phyloP scores from a whole-genome alignment of 2,113 vertebrate genomes.

The Felis chaus region DNA sequence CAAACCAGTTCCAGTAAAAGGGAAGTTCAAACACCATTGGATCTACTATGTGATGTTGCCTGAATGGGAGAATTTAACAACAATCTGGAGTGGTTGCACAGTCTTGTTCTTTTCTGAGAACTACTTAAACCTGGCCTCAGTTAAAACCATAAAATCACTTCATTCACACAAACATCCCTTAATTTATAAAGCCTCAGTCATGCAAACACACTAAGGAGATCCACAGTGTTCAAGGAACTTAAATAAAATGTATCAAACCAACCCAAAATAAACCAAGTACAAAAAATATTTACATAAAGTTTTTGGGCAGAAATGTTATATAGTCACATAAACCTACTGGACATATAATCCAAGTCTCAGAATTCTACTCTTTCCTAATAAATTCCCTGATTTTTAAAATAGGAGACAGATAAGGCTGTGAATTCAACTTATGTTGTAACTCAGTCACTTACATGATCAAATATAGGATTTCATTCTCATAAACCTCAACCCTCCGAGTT shows the following conservation, averaged over 20 bases:
- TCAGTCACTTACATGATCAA: neutral
- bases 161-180: slow-evolving; percentile 86
- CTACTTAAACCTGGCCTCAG: neutral
- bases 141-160: slow-evolving; percentile 80
- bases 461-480: neutral
- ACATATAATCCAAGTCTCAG: neutral
- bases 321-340: neutral
- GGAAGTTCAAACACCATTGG: neutral
- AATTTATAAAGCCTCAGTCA: slow-evolving; percentile 85
- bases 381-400: neutral
- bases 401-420: neutral
- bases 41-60: neutral
- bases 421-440: neutral
- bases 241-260: slow-evolving; percentile 85
- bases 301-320: slow-evolving; percentile 61
- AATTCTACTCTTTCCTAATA: neutral
- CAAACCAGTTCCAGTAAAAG: neutral
- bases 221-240: slow-evolving; percentile 86
- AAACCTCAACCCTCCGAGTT: neutral
- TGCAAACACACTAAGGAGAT: slow-evolving; percentile 83
- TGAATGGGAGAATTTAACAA: neutral
- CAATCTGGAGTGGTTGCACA: neutral
- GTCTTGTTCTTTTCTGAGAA: neutral
- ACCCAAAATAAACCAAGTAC: slow-evolving; percentile 83
- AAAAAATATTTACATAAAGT: slow-evolving; percentile 84